Base-by-base conservation (phyloP, 64 coral and sea anemone species). In the Hydrozoanthus tunicans region DNA sequence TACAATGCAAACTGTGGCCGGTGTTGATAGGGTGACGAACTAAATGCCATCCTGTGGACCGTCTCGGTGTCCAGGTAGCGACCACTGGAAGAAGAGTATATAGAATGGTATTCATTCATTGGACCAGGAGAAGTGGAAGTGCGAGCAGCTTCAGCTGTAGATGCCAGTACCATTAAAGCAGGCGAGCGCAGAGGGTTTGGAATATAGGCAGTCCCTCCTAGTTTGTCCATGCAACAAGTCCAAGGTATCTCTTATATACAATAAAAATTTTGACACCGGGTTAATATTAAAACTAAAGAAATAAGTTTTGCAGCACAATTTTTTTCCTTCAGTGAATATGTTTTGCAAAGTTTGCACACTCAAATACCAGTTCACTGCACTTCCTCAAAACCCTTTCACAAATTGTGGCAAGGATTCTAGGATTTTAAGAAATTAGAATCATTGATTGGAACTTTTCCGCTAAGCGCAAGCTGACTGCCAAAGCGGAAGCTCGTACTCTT, bases 81-180 rank as follows among this genome's bases (percentile, higher is more conserved):
- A 55, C 90, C 93, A 78, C 78, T 94, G 69, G 95, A 90, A 62
- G 92, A 92, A n/a, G 95, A 94, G 71, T 96, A 96, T 12, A 91
- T 86, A 27, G 95, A 77, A 78, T 96, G 95, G 58, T 94, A 94
- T 56, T 96, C 95, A 92, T 80, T 96, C 82, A 96, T 92, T 67
- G 95, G 85, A 69, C 95, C 90, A n/a, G 95, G 92, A 64, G 95
- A 96, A 54, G 92, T 79, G 20, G 95, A 89, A 26, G 95, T 85
- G 58, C 90, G 77, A 43, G 95, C 91, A 53, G 95, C 95, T 91
- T 96, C 95, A 9, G 95, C 95, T 26, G 95, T 96, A 62, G 95
- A 96, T 13, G 95, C 95, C 58, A 96, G 80, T 74, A 96, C 95
- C 95, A 96, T 96, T 80, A 96, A 93, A 52, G 95, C 95, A 62